Evolutionary conservation across 2,113 vertebrate genomes (phyloP).

Genomic region (Pelobates fuscus): DNA sequence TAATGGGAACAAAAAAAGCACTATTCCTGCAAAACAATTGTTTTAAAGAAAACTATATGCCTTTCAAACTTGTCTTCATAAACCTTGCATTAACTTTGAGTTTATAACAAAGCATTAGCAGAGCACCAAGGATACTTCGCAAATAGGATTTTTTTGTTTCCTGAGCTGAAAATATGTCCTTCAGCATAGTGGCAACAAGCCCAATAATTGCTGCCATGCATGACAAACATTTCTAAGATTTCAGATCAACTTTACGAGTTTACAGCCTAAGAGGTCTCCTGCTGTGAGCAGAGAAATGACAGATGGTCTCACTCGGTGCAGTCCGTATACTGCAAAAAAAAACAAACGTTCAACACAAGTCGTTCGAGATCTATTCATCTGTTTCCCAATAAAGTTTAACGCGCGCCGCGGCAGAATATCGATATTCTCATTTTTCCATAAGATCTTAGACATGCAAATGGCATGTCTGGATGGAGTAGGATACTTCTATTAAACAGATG

Average conservation of each 20-base stretch:
- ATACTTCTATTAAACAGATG: slow-evolving; percentile 37
- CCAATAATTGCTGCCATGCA: slow-evolving; percentile 12
- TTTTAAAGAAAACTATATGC: background rate
- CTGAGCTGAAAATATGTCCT: slow-evolving; percentile 7
- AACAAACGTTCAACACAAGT: background rate
- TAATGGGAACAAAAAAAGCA: no score
- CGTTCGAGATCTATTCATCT: slow-evolving; percentile 27
- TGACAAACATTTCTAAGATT: slow-evolving; percentile 34
- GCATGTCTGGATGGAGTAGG: background rate
- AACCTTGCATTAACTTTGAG: background rate
- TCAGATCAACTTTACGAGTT: slow-evolving; percentile 36
- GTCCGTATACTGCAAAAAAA: slow-evolving; percentile 14
- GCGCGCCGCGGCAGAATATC: slow-evolving; percentile 13
- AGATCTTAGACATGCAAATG: slow-evolving; percentile 14
- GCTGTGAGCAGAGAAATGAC: slow-evolving; percentile 36
- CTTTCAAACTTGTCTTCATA: background rate
- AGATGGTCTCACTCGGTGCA: slow-evolving; percentile 15
- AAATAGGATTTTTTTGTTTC: background rate
- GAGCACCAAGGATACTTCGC: background rate
- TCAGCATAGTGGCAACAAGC: slow-evolving; percentile 19
- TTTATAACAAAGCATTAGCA: background rate
- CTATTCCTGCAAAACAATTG: no score
- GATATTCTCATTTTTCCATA: slow-evolving; percentile 12
- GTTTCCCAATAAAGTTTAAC: slow-evolving; percentile 31
- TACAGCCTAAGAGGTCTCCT: slow-evolving; percentile 27